phyloP scores from a whole-genome alignment of 1,140 invertebrate genomes.

The Sitobion miscanthi region DNA sequence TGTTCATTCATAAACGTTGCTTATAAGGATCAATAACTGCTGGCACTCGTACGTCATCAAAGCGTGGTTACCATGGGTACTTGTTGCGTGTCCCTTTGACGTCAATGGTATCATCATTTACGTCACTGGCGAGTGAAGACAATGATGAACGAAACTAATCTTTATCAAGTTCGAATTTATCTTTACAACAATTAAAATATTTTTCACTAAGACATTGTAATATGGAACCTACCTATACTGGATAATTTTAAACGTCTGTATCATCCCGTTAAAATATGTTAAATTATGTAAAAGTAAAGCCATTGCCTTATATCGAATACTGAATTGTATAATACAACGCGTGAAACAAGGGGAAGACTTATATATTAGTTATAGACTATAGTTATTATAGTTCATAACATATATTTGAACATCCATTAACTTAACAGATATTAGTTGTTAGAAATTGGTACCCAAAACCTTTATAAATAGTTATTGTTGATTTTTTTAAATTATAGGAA shows the following conservation, averaged over 20 bases:
- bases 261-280: too few species aligned
- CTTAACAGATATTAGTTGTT: too few species aligned
- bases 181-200: background rate
- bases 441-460: too few species aligned
- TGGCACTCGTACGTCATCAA: constrained; percentile 10
- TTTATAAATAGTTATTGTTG: too few species aligned
- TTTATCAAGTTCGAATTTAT: background rate
- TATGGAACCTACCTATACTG: background rate
- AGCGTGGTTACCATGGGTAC: constrained; percentile 51
- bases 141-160: background rate
- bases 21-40: constrained; percentile 43
- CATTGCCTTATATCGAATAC: background rate
- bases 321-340: background rate
- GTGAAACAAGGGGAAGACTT: background rate
- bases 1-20: constrained; percentile 31
- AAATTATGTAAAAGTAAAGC: too few species aligned
- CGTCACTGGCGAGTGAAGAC: background rate
- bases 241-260: background rate
- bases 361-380: too few species aligned
- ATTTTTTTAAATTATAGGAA: too few species aligned
- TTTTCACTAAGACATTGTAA: background rate
- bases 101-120: constrained; percentile 41
- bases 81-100: constrained; percentile 55
- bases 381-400: too few species aligned
- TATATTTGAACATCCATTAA: background rate